These are phyloP conservation scores for Pinna nobilis DNA, from an alignment of 1,140 invertebrate species.

Conservation along the genomic window DNA sequence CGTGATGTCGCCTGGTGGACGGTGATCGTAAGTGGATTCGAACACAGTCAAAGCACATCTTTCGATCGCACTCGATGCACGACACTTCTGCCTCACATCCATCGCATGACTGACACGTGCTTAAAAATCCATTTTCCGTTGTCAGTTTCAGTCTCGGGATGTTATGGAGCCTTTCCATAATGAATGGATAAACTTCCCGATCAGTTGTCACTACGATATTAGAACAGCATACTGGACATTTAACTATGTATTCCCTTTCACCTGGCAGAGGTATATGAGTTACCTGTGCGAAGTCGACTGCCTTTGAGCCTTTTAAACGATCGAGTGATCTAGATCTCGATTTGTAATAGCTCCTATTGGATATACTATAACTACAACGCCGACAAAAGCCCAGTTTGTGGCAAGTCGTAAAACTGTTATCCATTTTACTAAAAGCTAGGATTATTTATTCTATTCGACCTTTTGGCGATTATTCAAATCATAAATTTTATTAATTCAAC, in stretches of 20 bases:
- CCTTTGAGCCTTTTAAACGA: background rate
- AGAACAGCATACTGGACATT: slow-evolving; percentile 37
- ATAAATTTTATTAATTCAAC: slow-evolving; percentile 40
- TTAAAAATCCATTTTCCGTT: slow-evolving; percentile 24
- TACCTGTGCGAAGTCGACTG: slow-evolving; percentile 20
- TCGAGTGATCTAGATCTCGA: slow-evolving; percentile 14
- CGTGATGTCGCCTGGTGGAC: slow-evolving; percentile 32
- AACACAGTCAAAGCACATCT: slow-evolving; percentile 41
- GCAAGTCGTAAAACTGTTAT: slow-evolving; percentile 32
- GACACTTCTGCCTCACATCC: slow-evolving; percentile 30
- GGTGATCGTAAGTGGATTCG: slow-evolving; percentile 23
- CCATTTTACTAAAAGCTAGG: slow-evolving; percentile 34
- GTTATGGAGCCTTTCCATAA: slow-evolving; percentile 7
- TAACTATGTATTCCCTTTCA: slow-evolving; percentile 21
- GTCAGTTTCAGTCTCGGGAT: slow-evolving; percentile 21
- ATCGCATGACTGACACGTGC: slow-evolving; percentile 33
- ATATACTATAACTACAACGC: slow-evolving; percentile 7
- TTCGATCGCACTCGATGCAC: slow-evolving; percentile 40
- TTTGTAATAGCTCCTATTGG: slow-evolving; percentile 15
- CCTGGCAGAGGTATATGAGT: slow-evolving; percentile 13
- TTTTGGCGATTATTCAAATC: slow-evolving; percentile 23
- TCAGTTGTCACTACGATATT: slow-evolving; percentile 11
- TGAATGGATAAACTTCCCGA: slow-evolving; percentile 13
- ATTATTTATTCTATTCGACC: slow-evolving; percentile 39
- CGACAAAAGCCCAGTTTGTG: slow-evolving; percentile 22